These are phyloP conservation scores for Hemibagrus wyckioides DNA, from an alignment of 2,113 vertebrate species.

Conservation along the genomic window DNA sequence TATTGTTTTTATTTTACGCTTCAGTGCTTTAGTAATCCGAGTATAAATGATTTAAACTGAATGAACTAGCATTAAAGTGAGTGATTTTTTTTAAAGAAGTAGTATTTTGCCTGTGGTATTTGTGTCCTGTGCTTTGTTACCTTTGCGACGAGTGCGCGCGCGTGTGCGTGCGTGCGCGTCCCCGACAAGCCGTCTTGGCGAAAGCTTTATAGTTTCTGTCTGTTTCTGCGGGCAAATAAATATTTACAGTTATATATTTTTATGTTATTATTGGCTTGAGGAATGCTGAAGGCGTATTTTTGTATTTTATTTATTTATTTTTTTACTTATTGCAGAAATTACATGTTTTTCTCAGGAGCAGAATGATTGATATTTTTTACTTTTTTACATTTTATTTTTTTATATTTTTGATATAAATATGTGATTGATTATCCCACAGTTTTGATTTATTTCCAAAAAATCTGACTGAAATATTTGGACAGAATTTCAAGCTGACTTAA, in stretches of 20 bases:
- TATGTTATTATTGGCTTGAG: background rate
- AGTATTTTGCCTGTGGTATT: background rate
- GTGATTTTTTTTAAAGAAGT: background rate
- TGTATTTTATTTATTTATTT: no score
- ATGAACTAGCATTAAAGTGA: no score
- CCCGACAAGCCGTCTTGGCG: background rate
- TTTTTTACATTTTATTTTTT: no score
- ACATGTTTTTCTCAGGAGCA: no score
- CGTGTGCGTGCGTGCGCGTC: background rate
- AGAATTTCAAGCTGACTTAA: no score
- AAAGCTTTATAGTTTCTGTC: background rate
- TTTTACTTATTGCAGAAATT: no score
- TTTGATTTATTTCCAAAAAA: background rate
- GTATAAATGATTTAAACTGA: background rate
- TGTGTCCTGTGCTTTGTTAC: background rate
- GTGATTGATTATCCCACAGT: no score
- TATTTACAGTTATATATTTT: background rate
- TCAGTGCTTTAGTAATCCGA: background rate
- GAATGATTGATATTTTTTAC: no score
- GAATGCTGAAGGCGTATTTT: background rate
- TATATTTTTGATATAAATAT: no score
- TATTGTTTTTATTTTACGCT: background rate
- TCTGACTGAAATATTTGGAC: no score
- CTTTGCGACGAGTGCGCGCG: background rate
- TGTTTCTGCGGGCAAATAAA: background rate